These are phyloP conservation scores for Carassius auratus DNA, from an alignment of 2,113 vertebrate species.

Conservation along the genomic window DNA sequence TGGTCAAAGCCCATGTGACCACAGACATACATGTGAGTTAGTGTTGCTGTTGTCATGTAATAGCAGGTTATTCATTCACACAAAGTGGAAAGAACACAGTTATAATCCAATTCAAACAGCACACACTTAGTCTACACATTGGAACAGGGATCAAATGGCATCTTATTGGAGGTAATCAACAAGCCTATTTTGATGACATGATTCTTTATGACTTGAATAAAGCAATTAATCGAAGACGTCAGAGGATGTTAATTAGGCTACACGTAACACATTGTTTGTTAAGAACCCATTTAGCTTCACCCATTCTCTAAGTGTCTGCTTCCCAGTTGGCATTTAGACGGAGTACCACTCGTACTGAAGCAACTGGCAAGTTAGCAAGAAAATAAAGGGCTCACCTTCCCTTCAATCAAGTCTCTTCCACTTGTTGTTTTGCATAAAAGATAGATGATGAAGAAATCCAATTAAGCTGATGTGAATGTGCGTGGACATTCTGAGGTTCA, in stretches of 20 bases:
- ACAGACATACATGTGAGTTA: too few relatives aligned
- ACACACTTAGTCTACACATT: neutral
- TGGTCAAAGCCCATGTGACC: too few relatives aligned
- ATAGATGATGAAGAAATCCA: slow-evolving; percentile 13
- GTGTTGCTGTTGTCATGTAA: too few relatives aligned
- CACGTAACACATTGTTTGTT: neutral
- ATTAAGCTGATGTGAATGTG: slow-evolving; percentile 49
- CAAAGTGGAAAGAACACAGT: too few relatives aligned
- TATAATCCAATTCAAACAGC: too few relatives aligned
- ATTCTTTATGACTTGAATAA: slow-evolving; percentile 12
- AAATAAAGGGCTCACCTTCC: neutral
- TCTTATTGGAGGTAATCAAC: neutral
- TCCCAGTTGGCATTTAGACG: neutral
- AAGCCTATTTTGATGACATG: neutral
- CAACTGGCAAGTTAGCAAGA: neutral
- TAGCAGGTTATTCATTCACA: too few relatives aligned
- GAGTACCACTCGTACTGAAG: slow-evolving; percentile 6
- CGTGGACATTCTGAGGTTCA: slow-evolving; percentile 1
- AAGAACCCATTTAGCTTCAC: neutral
- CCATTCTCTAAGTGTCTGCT: slow-evolving; percentile 2
- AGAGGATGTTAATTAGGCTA: neutral
- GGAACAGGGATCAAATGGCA: slow-evolving; percentile 4
- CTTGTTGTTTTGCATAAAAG: slow-evolving; percentile 25
- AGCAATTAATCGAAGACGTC: slow-evolving; percentile 32
- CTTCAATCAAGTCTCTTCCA: neutral